phyloP scores from a whole-genome alignment of 2,888 invertebrate genomes.

The Dendrolimus houi region DNA sequence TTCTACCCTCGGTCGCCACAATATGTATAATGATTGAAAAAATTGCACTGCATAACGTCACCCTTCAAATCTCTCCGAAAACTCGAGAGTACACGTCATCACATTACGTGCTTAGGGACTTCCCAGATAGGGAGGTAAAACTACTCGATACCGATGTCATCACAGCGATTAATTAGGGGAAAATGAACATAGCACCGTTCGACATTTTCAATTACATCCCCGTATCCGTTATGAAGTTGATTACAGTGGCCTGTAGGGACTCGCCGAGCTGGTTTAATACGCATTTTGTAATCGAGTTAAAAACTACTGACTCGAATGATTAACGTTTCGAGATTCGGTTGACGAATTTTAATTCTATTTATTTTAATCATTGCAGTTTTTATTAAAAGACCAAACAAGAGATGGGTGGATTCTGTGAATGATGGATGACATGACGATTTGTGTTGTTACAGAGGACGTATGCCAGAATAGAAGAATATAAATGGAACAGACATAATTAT shows the following conservation, averaged over 20 bases:
- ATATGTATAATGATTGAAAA: too few relatives aligned
- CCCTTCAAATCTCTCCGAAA: too few relatives aligned
- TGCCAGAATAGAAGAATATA: too few relatives aligned
- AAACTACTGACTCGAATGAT: constrained; percentile 37
- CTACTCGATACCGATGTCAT: constrained; percentile 40
- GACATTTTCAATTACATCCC: constrained; percentile 67
- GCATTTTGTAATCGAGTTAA: constrained; percentile 41
- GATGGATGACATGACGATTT: too few relatives aligned
- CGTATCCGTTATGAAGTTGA: constrained; percentile 29
- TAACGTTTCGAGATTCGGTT: constrained; percentile 14
- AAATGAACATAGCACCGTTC: constrained; percentile 68
- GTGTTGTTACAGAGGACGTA: too few relatives aligned
- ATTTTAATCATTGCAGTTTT: not conserved
- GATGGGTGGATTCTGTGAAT: too few relatives aligned
- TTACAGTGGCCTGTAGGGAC: constrained; percentile 18
- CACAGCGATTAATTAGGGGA: constrained; percentile 72
- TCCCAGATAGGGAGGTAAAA: constrained; percentile 7
- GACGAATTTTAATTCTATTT: not conserved
- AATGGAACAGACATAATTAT: too few relatives aligned
- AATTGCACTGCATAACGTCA: too few relatives aligned
- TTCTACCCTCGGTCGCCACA: too few relatives aligned
- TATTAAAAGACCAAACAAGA: too few relatives aligned
- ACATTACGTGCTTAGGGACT: constrained; percentile 29
- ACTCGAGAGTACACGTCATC: constrained; percentile 16
- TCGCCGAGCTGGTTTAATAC: constrained; percentile 29